Conservation (phyloP, 2,113 vertebrate species). For the Barnardius zonarius region DNA sequence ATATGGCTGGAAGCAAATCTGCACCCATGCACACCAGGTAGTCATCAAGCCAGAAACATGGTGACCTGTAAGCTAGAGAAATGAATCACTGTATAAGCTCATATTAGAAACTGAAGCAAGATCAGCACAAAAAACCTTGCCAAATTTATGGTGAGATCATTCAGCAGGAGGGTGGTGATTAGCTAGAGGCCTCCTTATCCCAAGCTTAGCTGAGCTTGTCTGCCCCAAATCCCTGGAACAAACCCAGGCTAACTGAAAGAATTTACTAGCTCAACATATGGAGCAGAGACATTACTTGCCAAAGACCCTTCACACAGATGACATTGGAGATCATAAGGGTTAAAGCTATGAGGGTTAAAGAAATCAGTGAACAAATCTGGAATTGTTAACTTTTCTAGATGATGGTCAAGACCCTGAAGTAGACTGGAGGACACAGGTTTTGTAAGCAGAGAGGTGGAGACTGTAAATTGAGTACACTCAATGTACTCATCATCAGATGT, state of each 20-base stretch:
- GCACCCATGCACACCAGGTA: neutral
- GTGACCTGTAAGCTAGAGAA: neutral
- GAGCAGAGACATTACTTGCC: neutral
- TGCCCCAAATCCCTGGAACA: neutral
- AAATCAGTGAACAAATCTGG: neutral
- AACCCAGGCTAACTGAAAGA: neutral
- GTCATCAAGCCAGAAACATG: neutral
- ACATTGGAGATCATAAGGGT: neutral
- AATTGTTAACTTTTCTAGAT: neutral
- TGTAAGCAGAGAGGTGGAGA: neutral
- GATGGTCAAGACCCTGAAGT: neutral
- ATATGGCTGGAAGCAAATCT: neutral
- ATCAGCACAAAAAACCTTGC: neutral
- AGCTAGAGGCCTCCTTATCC: neutral
- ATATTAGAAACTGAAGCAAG: neutral
- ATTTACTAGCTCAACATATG: neutral
- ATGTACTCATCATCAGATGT: neutral
- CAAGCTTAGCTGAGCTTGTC: constrained; percentile 9
- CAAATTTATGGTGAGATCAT: constrained; percentile 14
- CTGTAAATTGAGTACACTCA: neutral
- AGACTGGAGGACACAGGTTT: neutral
- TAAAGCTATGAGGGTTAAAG: neutral
- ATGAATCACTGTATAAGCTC: neutral
- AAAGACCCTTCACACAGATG: neutral
- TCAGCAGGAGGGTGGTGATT: neutral